Conservation (phyloP, 1,140 invertebrate genomes). For the Anoplolepis gracilipes region DNA sequence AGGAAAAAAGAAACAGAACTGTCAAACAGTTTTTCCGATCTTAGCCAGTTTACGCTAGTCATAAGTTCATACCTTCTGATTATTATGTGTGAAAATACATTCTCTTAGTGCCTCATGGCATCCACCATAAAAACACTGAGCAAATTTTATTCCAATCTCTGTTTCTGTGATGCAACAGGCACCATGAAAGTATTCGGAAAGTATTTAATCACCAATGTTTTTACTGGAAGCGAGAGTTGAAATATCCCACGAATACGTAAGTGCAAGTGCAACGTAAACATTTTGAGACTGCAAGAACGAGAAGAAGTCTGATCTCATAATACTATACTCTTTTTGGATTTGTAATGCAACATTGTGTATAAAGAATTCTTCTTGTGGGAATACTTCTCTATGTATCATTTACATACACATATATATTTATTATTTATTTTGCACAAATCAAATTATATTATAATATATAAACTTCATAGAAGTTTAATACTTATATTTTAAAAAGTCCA, state of each 20-base stretch:
- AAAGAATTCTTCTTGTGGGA: background rate
- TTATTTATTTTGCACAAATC: background rate
- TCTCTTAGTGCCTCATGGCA: constrained; percentile 28
- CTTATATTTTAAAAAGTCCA: background rate
- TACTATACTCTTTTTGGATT: background rate
- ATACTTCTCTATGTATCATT: background rate
- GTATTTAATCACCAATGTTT: background rate
- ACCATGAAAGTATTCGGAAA: background rate
- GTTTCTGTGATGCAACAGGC: background rate
- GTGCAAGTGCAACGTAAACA: background rate
- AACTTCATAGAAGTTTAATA: no score
- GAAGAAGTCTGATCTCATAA: constrained; percentile 15
- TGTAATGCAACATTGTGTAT: background rate
- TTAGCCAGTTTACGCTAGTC: constrained; percentile 67
- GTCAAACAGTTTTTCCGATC: constrained; percentile 12
- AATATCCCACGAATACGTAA: constrained; percentile 6
- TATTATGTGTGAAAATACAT: constrained; percentile 46
- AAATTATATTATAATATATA: background rate
- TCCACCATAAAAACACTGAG: background rate
- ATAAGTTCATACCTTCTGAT: constrained; percentile 51
- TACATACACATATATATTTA: background rate
- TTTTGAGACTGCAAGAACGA: constrained; percentile 9
- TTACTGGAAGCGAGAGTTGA: background rate
- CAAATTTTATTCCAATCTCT: constrained; percentile 23
- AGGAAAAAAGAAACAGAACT: background rate